Base-by-base conservation (phyloP, 1,140 invertebrate species). In the Brachionus rubens region DNA sequence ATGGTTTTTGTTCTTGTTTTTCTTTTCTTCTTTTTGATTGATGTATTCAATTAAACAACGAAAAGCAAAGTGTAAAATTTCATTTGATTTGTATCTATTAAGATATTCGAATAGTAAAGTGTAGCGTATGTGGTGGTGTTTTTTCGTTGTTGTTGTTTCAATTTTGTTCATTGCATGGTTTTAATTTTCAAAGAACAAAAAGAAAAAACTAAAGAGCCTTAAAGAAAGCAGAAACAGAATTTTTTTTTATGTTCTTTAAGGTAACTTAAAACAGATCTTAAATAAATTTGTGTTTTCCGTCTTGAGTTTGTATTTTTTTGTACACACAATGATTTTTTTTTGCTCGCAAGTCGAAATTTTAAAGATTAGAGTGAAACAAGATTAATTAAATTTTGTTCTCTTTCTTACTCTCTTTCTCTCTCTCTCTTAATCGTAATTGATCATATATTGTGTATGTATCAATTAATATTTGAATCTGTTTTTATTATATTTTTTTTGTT, bases 11-110 rank as follows among this genome's bases (percentile, higher is more conserved):
- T 28, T n/a, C n/a, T 54, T 33, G 52, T 54, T 33, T 28, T 54
- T 50, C 24, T 50, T 54, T 28, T 54, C 52, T 54, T 10, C 33
- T 54, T 54, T 54, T 28, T 54, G 52, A 54, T 54, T 54, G 52
- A 54, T 54, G 52, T 54, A 54, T 54, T 54, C 52, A 54, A 54
- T 54, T 54, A n/a, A n/a, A n/a, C n/a, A n/a, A n/a, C n/a, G n/a
- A n/a, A 54, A 28, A 54, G 52, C 52, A 54, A 54, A 54, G 52
- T 54, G 52, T 26, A 54, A 54, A 52, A 54, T 54, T 54, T 54
- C 52, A 54, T 54, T 54, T 54, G 52, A 54, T n/a, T n/a, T n/a
- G n/a, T n/a, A n/a, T n/a, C n/a, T n/a, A n/a, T n/a, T n/a, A n/a
- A n/a, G n/a, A n/a, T n/a, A n/a, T n/a, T n/a, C n/a, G n/a, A n/a